Evolutionary conservation across 2,797 vertebrate species (phyloP).

Genomic region (Coendou prehensilis): DNA sequence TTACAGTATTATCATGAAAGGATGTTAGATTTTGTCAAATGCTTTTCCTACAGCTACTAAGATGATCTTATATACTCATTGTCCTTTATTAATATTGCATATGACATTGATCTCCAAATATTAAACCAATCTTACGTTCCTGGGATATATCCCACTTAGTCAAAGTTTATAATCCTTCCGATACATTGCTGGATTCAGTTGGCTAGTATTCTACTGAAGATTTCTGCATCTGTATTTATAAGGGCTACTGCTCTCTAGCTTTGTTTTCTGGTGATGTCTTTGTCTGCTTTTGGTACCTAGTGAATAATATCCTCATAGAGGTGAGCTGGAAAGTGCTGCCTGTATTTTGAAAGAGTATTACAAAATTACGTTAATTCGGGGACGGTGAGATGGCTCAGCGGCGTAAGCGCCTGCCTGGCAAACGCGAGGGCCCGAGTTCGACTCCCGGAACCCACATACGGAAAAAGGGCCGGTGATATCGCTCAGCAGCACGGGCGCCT

Average conservation of each 20-base stretch:
- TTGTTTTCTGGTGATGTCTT: background rate
- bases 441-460: no score
- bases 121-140: background rate
- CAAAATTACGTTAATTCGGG: no score
- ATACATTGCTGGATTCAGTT: background rate
- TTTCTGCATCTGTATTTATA: background rate
- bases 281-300: constrained; percentile 6
- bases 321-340: background rate
- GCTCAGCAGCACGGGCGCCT: no score
- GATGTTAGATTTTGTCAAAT: background rate
- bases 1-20: constrained; percentile 5
- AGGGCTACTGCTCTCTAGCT: background rate
- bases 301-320: background rate
- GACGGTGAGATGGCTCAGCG: no score
- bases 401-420: no score
- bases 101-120: background rate
- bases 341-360: constrained; percentile 16
- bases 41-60: background rate
- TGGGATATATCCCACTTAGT: background rate
- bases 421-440: no score
- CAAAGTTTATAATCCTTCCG: background rate
- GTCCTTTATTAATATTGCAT: background rate
- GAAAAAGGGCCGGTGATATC: no score
- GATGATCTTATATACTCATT: background rate
- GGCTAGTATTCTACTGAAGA: background rate